Conservation (phyloP, 2,113 vertebrate species). For the Microtus montanus region DNA sequence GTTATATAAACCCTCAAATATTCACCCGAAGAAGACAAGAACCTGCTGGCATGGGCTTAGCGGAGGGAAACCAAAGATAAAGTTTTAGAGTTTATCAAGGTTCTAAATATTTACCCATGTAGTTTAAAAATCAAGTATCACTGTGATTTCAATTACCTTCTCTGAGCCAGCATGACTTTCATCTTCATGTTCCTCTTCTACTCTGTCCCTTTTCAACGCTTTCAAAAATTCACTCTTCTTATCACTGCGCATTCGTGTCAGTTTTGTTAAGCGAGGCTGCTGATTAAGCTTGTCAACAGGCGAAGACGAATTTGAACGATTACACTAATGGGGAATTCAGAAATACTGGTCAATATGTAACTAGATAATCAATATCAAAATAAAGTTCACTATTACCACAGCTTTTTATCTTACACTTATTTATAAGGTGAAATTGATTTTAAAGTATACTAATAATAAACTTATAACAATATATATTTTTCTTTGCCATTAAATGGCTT, state of each 20-base stretch:
- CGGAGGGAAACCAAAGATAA: neutral
- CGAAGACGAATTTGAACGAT: conserved; percentile 87
- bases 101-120: neutral
- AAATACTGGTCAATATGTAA: neutral
- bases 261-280: conserved; percentile 86
- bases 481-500: neutral
- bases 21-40: neutral
- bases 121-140: neutral
- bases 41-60: neutral
- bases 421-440: neutral
- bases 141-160: conserved; percentile 79
- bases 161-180: conserved; percentile 79
- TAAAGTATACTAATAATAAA: neutral
- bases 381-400: neutral
- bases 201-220: conserved; percentile 84
- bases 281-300: conserved; percentile 86
- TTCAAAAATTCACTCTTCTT: conserved; percentile 90
- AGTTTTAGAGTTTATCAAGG: neutral
- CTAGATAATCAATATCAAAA: neutral
- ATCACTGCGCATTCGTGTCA: conserved; percentile 85
- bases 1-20: neutral
- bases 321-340: conserved; percentile 75
- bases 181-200: conserved; percentile 84
- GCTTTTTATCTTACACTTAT: neutral
- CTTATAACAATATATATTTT: neutral